Base-by-base conservation (phyloP, 2,888 invertebrate genomes). In the Halictus quadricinctus region DNA sequence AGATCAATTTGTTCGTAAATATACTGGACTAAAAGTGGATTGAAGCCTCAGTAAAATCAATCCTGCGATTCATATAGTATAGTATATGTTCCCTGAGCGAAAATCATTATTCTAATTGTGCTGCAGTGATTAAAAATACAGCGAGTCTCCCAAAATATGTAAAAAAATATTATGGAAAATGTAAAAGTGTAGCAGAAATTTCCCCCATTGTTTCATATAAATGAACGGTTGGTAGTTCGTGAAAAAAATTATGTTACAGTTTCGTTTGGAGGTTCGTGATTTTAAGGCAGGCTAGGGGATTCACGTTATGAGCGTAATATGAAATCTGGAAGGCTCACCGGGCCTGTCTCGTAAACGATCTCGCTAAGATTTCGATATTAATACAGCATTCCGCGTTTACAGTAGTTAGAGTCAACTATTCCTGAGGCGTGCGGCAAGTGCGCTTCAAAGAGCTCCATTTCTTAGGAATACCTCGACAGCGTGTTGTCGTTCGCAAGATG, bases 321-420 rank as follows among this genome's bases (percentile, higher is more conserved):
- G 69, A 69, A 43, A 69, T 69, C 21, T 18, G 41, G 41, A 43
- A 12, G 69, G n/a, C 43, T 43, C 12, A 3, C 29, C 18, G 43
- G 21, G 43, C 41, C 18, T 8, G n/a, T 36, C 1, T 8, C 41
- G 54, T 21, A 50, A 58, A 78, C 25, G 43, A 13, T 43, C 12
- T 13, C 58, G 54, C 10, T 58, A 72, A 78, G 43, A 72, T 21
- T 15, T 79, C 41, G 41, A 74, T 74, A 43, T 66, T 74, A 29
- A 66, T 54, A 60, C 48, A 21, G 41, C 58, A 58, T 69, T 73
- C 60, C 60, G n/a, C 48, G 43, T 77, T 73, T 72, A 60, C 69
- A 74, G 69, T 18, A 77, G 77, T 60, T 69, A 50, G 69, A 73
- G 54, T 77, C 84, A 73, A 74, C 76, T 77, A 74, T 83, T 77